Conservation (phyloP, 2,888 invertebrate genomes). For the Pasiphila rectangulata region DNA sequence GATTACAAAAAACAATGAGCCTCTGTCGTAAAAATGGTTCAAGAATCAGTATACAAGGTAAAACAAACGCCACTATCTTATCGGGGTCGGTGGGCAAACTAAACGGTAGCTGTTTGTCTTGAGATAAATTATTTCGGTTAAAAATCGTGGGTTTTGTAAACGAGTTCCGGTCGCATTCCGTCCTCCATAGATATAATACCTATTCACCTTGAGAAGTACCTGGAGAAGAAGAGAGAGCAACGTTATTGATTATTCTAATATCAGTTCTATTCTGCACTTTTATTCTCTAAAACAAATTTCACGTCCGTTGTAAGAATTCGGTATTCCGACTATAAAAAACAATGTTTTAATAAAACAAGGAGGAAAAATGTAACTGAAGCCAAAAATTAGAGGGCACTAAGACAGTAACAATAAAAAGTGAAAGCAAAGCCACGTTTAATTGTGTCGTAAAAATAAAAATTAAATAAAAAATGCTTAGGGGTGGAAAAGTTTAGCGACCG, state of each 20-base stretch:
- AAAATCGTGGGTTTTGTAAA: constrained; percentile 74
- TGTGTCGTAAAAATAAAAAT: constrained; percentile 80
- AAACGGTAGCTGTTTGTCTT: constrained; percentile 80
- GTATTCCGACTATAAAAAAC: constrained; percentile 63
- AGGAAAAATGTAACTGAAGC: constrained; percentile 72
- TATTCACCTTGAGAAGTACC: constrained; percentile 81
- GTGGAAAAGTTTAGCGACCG: constrained; percentile 72
- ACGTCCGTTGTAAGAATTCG: constrained; percentile 12
- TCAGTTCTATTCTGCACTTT: constrained; percentile 16
- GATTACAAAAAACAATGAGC: constrained; percentile 66
- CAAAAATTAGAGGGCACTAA: constrained; percentile 78
- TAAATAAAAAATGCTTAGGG: constrained; percentile 77
- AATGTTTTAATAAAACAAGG: constrained; percentile 72
- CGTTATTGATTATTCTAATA: constrained; percentile 54
- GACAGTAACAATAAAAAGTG: constrained; percentile 78
- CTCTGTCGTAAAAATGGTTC: constrained; percentile 72
- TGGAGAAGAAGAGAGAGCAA: constrained; percentile 76
- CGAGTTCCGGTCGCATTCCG: constrained; percentile 75
- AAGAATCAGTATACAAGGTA: constrained; percentile 73
- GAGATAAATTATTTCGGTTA: constrained; percentile 78
- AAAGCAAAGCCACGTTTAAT: constrained; percentile 80
- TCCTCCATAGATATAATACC: constrained; percentile 76
- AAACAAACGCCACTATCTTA: constrained; percentile 76
- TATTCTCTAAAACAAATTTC: constrained; percentile 8
- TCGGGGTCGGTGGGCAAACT: constrained; percentile 61